Percentiles rank a stretch among this genome's conserved stretches.
Conservation (phyloP, 2,113 vertebrate species). For the Nycticryphes semicollaris region DNA sequence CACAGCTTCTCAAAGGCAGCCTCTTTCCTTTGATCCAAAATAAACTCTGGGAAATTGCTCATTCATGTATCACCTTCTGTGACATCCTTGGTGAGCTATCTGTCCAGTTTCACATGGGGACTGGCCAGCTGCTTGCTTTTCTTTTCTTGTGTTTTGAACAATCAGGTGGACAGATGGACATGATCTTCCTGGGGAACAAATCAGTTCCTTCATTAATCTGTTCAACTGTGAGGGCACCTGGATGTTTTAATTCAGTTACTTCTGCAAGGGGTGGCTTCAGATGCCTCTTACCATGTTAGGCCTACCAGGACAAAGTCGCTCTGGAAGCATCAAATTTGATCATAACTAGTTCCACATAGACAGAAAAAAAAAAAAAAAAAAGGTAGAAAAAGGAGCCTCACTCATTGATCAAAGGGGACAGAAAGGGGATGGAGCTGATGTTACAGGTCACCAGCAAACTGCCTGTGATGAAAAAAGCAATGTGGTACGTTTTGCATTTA, state of each 20-base stretch:
- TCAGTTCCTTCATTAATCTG: not conserved
- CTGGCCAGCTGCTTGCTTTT: not conserved
- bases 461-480: not conserved
- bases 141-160: not conserved
- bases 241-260: not conserved
- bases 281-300: not conserved
- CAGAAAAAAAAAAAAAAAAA: not conserved
- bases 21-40: slow-evolving; percentile 23
- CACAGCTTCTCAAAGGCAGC: not conserved
- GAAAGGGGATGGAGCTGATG: not conserved
- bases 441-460: not conserved
- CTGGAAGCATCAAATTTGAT: not conserved
- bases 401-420: not conserved
- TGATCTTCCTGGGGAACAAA: not conserved
- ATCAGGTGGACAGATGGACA: slow-evolving; percentile 20
- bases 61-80: not conserved
- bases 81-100: accelerated
- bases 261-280: not conserved
- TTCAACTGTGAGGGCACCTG: not conserved
- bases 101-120: accelerated
- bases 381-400: not conserved
- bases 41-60: not conserved
- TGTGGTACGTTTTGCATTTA: not conserved
- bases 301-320: not conserved
- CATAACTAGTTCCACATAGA: not conserved